A percentile compares a stretch with the other conserved stretches of the same genome.
phyloP scores from a whole-genome alignment of 2,113 vertebrate genomes.

The Salvator merianae region DNA sequence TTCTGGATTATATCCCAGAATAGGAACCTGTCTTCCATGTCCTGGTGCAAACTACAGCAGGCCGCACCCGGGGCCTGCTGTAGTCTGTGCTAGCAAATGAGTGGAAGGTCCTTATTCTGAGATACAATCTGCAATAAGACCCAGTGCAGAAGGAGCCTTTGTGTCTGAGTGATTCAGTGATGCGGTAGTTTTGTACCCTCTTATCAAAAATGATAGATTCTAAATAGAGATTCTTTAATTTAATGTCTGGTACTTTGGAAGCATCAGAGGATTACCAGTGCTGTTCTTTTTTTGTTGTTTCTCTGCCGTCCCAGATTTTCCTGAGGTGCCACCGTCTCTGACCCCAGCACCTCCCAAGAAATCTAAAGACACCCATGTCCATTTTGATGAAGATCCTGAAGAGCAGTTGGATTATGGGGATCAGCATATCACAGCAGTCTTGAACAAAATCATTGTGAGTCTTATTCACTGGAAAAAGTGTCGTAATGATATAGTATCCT shows the following conservation, averaged over 20 bases:
- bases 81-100: too few relatives aligned
- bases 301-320: conserved; percentile 75
- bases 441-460: conserved; percentile 91
- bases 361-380: conserved; percentile 75
- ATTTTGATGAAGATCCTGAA: conserved; percentile 84
- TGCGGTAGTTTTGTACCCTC: conserved; percentile 13
- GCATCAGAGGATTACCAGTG: not conserved
- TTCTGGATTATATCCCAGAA: too few relatives aligned
- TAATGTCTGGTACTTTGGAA: not conserved
- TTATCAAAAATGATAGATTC: not conserved
- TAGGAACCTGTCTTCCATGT: too few relatives aligned
- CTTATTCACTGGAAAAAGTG: not conserved
- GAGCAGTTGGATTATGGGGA: conserved; percentile 83
- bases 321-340: conserved; percentile 85
- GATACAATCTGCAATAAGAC: too few relatives aligned
- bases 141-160: too few relatives aligned
- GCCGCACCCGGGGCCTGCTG: too few relatives aligned
- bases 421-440: conserved; percentile 89
- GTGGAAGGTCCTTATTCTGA: too few relatives aligned
- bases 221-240: not conserved
- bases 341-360: conserved; percentile 90
- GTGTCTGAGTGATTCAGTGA: not conserved
- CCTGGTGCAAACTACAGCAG: too few relatives aligned
- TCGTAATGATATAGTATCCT: not conserved
- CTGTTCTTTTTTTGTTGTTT: not conserved